These are phyloP conservation scores for Pogonocherus hispidulus DNA, from an alignment of 2,888 invertebrate species.

Conservation along the genomic window DNA sequence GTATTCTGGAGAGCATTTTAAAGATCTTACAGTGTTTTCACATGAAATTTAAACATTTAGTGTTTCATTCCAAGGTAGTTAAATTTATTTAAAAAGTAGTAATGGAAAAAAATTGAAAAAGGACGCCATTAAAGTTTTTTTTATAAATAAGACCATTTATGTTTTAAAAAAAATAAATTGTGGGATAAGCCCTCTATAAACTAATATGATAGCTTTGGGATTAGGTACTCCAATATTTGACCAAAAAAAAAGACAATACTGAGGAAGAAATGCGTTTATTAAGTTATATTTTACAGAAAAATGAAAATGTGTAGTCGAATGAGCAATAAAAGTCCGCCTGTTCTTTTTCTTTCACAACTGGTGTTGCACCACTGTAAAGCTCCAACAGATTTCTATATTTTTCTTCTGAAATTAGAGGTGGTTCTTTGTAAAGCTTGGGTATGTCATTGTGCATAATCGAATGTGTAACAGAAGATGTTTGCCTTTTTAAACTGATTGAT, in stretches of 20 bases:
- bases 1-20: neutral
- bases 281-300: too few relatives aligned
- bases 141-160: neutral
- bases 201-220: neutral
- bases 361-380: conserved; percentile 5
- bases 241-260: too few relatives aligned
- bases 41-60: neutral
- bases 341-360: too few relatives aligned
- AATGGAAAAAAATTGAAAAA: neutral
- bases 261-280: too few relatives aligned
- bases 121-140: neutral
- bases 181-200: neutral
- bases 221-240: too few relatives aligned
- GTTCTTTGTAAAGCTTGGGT: conserved; percentile 1
- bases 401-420: conserved; percentile 4
- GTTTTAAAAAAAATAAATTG: neutral
- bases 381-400: conserved; percentile 12
- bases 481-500: neutral
- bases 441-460: neutral
- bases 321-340: too few relatives aligned
- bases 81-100: neutral
- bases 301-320: too few relatives aligned
- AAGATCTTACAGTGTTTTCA: neutral
- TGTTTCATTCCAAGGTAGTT: neutral
- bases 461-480: too few relatives aligned